Percentiles rank a stretch among this genome's conserved stretches.
Conservation (phyloP, 2,797 vertebrate genomes). For the Morelia viridis region DNA sequence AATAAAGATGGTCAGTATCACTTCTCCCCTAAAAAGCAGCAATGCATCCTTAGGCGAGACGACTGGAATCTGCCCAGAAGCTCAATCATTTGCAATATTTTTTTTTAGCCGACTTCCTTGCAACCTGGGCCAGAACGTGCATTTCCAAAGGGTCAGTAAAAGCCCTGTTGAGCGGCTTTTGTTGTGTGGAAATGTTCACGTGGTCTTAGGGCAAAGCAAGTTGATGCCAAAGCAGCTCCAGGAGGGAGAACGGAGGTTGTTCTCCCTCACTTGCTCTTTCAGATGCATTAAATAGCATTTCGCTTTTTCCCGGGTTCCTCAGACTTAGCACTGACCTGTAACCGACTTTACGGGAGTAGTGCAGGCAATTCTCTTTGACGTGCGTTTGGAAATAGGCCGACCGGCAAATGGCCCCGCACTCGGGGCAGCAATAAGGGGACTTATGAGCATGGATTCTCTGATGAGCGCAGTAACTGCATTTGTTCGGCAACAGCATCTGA, state of each 20-base stretch:
- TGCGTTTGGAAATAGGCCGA: slow-evolving; percentile 95
- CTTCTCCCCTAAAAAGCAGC: neutral
- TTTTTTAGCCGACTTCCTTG: neutral
- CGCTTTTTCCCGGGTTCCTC: neutral
- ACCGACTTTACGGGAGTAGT: slow-evolving; percentile 92
- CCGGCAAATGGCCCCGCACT: slow-evolving; percentile 88
- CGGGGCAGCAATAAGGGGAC: slow-evolving; percentile 94
- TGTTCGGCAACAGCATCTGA: slow-evolving; percentile 95
- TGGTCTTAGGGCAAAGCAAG: neutral
- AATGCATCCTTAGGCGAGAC: neutral
- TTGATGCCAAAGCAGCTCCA: neutral
- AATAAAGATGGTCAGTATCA: neutral
- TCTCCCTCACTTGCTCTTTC: no score
- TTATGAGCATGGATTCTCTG: slow-evolving; percentile 92
- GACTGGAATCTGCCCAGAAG: neutral
- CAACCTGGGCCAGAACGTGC: neutral
- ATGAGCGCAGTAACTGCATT: slow-evolving; percentile 92
- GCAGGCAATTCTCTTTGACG: slow-evolving; percentile 94
- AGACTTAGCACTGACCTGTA: slow-evolving; percentile 83
- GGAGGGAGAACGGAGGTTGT: neutral
- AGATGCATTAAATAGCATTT: neutral
- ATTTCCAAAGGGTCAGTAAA: neutral
- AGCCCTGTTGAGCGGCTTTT: neutral
- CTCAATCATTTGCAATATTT: neutral
- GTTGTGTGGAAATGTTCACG: neutral